phyloP scores from a whole-genome alignment of 2,113 vertebrate species.

The Atrichornis clamosus region DNA sequence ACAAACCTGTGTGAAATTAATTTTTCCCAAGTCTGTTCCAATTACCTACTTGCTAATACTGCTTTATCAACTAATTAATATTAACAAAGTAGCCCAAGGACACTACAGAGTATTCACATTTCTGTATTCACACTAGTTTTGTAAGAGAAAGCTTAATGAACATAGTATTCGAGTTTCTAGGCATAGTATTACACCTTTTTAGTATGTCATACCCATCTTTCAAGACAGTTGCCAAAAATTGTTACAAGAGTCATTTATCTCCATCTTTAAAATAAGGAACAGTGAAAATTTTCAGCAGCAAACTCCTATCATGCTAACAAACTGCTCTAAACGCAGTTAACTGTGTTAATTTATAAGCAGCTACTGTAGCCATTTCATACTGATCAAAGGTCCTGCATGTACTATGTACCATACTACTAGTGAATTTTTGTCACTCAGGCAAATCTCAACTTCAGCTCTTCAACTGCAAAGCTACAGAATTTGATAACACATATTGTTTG shows the following conservation, averaged over 20 bases:
- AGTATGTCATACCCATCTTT: neutral
- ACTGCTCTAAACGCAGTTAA: neutral
- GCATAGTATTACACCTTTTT: neutral
- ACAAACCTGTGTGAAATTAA: neutral
- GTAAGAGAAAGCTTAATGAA: neutral
- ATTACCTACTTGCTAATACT: neutral
- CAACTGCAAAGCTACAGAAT: neutral
- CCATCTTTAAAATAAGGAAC: neutral
- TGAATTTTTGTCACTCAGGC: neutral
- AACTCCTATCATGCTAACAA: neutral
- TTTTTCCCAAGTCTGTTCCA: neutral
- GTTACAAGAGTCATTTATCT: neutral
- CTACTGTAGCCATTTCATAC: neutral
- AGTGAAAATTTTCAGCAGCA: neutral
- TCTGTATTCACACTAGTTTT: neutral
- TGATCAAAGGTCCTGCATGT: neutral
- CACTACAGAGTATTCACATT: neutral
- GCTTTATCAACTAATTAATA: neutral
- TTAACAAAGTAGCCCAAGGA: neutral
- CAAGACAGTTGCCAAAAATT: neutral
- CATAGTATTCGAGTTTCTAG: neutral
- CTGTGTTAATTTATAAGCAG: neutral
- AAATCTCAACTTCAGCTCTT: neutral
- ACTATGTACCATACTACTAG: neutral
- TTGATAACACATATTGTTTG: neutral